Percentiles rank a stretch among this genome's conserved stretches.
Evolutionary conservation across 2,113 vertebrate genomes (phyloP).

Genomic region (Agapornis roseicollis): DNA sequence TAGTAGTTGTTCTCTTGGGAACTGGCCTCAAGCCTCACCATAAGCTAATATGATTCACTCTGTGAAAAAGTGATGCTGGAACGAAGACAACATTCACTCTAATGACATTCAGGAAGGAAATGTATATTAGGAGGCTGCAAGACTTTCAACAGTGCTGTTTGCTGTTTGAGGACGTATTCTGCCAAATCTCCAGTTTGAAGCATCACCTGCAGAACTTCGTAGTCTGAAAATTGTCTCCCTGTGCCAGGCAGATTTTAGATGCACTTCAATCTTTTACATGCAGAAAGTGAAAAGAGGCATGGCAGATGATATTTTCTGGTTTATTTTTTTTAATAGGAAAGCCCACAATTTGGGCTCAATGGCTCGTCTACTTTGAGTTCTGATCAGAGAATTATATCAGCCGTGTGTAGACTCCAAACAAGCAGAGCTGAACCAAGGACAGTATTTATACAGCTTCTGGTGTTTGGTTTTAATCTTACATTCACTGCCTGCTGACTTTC

Average conservation of each 20-base stretch:
- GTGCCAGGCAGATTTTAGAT: neutral
- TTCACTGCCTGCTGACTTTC: neutral
- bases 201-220: neutral
- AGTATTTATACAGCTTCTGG: neutral
- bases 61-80: neutral
- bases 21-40: neutral
- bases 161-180: neutral
- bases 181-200: neutral
- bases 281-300: neutral
- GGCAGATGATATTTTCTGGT: neutral
- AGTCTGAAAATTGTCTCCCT: neutral
- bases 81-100: neutral
- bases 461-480: neutral
- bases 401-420: neutral
- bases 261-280: neutral
- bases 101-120: neutral
- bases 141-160: neutral
- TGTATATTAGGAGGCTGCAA: neutral
- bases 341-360: neutral
- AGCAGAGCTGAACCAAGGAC: neutral
- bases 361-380: neutral
- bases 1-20: neutral
- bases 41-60: neutral
- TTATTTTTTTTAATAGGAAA: neutral
- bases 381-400: neutral